phyloP scores from a whole-genome alignment of 2,113 vertebrate genomes.

The Phalacrocorax aristotelis region DNA sequence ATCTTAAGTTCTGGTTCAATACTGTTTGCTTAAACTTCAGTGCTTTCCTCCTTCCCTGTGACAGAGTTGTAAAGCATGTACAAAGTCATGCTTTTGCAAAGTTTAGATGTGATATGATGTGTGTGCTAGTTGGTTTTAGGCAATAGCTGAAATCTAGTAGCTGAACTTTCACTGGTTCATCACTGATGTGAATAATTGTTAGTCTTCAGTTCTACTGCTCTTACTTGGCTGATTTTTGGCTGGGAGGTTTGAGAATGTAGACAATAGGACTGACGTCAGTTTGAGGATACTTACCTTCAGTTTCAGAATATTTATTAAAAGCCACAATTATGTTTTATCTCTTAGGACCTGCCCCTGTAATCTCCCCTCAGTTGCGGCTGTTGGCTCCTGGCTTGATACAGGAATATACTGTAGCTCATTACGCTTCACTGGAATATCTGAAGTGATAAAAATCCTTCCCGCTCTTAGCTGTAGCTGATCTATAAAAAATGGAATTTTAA shows the following conservation, averaged over 20 bases:
- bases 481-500: neutral
- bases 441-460: neutral
- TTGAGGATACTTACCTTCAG: neutral
- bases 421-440: neutral
- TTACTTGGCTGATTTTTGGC: neutral
- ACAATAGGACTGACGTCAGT: neutral
- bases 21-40: neutral
- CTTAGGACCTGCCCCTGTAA: neutral
- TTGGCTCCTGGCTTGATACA: neutral
- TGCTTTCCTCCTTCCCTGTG: neutral
- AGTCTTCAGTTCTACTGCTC: neutral
- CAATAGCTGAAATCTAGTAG: neutral
- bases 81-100: neutral
- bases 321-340: neutral
- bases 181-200: neutral
- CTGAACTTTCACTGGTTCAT: neutral
- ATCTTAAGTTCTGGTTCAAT: neutral
- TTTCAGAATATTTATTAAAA: neutral
- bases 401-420: neutral
- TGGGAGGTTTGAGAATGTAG: neutral
- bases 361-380: neutral
- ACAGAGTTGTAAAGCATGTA: neutral
- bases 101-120: neutral
- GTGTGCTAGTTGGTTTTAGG: neutral
- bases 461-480: neutral